Percentiles rank a stretch among this genome's conserved stretches.
These are phyloP conservation scores for Oreochromis grahami DNA, from an alignment of 2,797 vertebrate genomes.

Conservation along the genomic window DNA sequence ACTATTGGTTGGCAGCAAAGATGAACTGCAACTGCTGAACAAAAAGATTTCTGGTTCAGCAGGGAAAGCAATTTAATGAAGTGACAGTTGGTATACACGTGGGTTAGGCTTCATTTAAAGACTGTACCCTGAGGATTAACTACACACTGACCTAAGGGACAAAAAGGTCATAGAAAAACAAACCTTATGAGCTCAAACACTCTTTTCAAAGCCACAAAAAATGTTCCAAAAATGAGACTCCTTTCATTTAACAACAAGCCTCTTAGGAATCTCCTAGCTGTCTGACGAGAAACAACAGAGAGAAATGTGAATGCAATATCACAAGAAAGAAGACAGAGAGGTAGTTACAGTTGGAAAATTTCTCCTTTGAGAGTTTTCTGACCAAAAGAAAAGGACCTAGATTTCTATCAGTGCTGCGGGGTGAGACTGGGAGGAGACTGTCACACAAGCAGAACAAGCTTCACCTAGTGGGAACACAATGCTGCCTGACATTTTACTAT, in stretches of 20 bases:
- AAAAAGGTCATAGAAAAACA: background rate
- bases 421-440: constrained; percentile 4
- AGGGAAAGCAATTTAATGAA: background rate
- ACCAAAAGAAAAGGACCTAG: constrained; percentile 26
- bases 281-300: constrained; percentile 17
- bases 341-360: constrained; percentile 34
- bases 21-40: background rate
- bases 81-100: background rate
- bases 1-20: background rate
- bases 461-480: constrained; percentile 42
- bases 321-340: constrained; percentile 17
- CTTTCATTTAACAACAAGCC: constrained; percentile 28
- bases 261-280: constrained; percentile 38
- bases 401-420: constrained; percentile 34
- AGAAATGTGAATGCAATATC: constrained; percentile 35
- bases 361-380: constrained; percentile 33
- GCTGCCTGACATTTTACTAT: constrained; percentile 45
- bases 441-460: constrained; percentile 46
- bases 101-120: background rate
- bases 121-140: background rate
- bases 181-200: background rate
- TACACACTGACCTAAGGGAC: background rate
- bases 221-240: background rate
- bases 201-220: background rate
- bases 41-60: background rate